phyloP scores from a whole-genome alignment of 1,140 invertebrate species.

The Drosophila mojavensis region DNA sequence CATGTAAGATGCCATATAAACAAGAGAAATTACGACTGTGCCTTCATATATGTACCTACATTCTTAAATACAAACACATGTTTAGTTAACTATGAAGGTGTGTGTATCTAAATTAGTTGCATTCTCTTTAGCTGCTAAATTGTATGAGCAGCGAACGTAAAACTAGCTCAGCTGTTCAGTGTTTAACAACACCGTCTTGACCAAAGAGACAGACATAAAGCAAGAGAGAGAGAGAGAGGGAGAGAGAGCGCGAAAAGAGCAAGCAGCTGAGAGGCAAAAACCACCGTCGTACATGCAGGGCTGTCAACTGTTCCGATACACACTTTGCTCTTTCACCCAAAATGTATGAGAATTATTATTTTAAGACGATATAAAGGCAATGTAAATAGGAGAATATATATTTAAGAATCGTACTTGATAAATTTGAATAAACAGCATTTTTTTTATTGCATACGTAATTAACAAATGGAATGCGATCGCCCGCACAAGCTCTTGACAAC shows the following conservation, averaged over 20 bases:
- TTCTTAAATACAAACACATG: background rate
- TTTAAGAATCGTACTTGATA: background rate
- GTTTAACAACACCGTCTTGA: constrained; percentile 56
- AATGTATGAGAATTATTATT: no score
- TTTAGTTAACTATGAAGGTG: constrained; percentile 21
- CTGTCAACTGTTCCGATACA: constrained; percentile 21
- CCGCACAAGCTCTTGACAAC: constrained; percentile 39
- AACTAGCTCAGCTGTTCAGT: constrained; percentile 48
- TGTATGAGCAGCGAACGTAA: background rate
- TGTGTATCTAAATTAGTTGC: constrained; percentile 32
- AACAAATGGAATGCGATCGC: background rate
- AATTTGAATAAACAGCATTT: background rate
- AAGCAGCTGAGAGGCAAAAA: background rate
- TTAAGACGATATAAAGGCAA: no score
- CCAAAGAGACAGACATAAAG: constrained; percentile 16
- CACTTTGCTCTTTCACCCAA: no score
- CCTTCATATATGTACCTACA: constrained; percentile 3
- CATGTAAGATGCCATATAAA: constrained; percentile 2
- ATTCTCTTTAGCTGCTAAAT: constrained; percentile 28
- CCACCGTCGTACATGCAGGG: constrained; percentile 13
- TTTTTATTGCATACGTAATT: background rate
- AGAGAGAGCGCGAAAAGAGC: constrained; percentile 6
- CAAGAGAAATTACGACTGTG: background rate
- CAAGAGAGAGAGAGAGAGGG: constrained; percentile 14
- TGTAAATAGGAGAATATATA: background rate